phyloP scores from a whole-genome alignment of 2,888 invertebrate species.

The Hydropsyche betteni region DNA sequence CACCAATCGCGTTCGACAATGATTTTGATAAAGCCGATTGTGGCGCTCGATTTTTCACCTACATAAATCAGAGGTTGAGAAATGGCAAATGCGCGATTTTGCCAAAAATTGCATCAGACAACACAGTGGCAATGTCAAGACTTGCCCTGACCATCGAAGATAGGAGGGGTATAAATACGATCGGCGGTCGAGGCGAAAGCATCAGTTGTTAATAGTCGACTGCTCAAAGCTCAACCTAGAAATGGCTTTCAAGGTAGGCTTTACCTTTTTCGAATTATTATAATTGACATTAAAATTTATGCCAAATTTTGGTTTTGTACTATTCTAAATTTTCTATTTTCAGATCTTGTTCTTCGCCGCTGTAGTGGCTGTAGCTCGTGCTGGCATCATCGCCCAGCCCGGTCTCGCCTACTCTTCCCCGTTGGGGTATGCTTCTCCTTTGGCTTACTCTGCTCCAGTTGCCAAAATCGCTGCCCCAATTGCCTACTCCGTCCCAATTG shows the following conservation, averaged over 20 bases:
- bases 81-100: not conserved
- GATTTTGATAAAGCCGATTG: too few relatives aligned
- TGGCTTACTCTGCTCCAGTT: conserved; percentile 55
- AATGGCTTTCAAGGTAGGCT: conserved; percentile 14
- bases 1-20: too few relatives aligned
- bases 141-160: not conserved
- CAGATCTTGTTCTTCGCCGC: conserved; percentile 67
- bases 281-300: too few relatives aligned
- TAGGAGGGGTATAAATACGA: conserved; percentile 4
- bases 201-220: not conserved
- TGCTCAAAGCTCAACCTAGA: conserved; percentile 7
- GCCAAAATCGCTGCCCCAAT: conserved; percentile 56
- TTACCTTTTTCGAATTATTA: too few relatives aligned
- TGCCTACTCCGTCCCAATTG: conserved; percentile 54
- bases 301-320: not conserved
- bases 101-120: conserved; percentile 8
- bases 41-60: too few relatives aligned
- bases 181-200: not conserved
- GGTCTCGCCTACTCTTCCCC: conserved; percentile 54
- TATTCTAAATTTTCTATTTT: conserved; percentile 5
- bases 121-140: conserved; percentile 18
- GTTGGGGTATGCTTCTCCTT: conserved; percentile 52
- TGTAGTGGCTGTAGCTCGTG: conserved; percentile 58
- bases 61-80: too few relatives aligned
- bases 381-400: conserved; percentile 57